Percentiles rank a stretch among this genome's conserved stretches.
Evolutionary conservation across 2,797 vertebrate species (phyloP).

Genomic region (Alcedo quadribrachys): DNA sequence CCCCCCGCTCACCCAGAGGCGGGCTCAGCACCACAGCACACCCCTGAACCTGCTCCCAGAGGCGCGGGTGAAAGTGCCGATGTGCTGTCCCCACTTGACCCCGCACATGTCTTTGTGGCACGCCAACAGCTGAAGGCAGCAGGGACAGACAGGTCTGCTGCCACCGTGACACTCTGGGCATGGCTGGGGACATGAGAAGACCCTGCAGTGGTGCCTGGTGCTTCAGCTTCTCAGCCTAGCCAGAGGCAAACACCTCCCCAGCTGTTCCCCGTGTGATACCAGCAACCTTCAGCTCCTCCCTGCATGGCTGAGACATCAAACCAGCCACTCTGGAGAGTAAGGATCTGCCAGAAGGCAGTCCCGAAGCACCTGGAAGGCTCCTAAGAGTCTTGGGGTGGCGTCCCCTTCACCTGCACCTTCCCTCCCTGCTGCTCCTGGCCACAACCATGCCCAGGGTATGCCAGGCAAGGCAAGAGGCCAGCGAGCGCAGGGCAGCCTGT

Average conservation of each 20-base stretch:
- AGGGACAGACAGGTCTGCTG: background rate
- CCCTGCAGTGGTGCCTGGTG: accelerated
- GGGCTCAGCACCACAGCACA: background rate
- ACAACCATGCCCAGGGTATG: accelerated
- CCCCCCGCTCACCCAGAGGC: background rate
- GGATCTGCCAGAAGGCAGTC: background rate
- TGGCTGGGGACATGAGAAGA: accelerated
- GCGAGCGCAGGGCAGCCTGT: accelerated
- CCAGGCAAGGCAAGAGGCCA: background rate
- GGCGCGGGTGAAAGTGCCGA: background rate
- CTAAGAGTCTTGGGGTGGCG: background rate
- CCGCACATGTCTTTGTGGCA: accelerated
- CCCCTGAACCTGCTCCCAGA: constrained; percentile 9
- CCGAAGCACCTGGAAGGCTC: background rate
- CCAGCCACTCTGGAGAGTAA: background rate
- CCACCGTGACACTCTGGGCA: accelerated
- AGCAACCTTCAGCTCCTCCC: background rate
- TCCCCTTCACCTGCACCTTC: background rate
- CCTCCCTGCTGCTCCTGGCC: background rate
- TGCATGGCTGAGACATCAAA: accelerated
- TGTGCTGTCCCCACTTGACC: constrained; percentile 36
- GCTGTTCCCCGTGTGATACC: background rate
- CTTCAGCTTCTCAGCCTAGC: background rate
- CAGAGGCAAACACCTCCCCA: background rate
- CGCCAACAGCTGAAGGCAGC: background rate